These are phyloP conservation scores for Meloidogyne hapla DNA, from an alignment of 1,140 invertebrate genomes.

Conservation along the genomic window DNA sequence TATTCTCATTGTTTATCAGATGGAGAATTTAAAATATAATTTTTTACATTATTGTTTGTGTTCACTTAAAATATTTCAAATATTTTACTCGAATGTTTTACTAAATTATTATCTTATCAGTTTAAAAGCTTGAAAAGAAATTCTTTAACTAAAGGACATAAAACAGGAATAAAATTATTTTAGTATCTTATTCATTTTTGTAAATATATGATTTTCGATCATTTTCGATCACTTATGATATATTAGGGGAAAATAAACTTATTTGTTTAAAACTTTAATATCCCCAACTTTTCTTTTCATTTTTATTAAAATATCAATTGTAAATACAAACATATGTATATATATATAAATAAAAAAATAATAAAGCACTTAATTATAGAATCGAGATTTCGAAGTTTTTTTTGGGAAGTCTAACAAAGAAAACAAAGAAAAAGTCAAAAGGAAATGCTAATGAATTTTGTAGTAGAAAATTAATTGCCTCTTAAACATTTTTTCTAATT, in stretches of 20 bases:
- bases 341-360: not conserved
- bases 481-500: constrained; percentile 29
- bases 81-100: not conserved
- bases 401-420: not conserved
- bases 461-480: not conserved
- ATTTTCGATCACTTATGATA: too few relatives aligned
- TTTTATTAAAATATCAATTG: not conserved
- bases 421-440: not conserved
- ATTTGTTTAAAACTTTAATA: too few relatives aligned
- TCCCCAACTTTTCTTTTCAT: too few relatives aligned
- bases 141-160: too few relatives aligned
- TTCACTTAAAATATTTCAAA: not conserved
- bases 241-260: too few relatives aligned
- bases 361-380: not conserved
- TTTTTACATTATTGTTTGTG: not conserved
- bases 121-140: too few relatives aligned
- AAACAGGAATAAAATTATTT: too few relatives aligned
- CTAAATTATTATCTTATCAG: too few relatives aligned
- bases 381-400: not conserved
- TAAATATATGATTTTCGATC: too few relatives aligned
- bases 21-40: not conserved
- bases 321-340: not conserved
- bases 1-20: not conserved
- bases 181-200: too few relatives aligned
- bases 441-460: not conserved